Conservation (phyloP, 2,888 invertebrate genomes). For the Yponomeuta sedellus region DNA sequence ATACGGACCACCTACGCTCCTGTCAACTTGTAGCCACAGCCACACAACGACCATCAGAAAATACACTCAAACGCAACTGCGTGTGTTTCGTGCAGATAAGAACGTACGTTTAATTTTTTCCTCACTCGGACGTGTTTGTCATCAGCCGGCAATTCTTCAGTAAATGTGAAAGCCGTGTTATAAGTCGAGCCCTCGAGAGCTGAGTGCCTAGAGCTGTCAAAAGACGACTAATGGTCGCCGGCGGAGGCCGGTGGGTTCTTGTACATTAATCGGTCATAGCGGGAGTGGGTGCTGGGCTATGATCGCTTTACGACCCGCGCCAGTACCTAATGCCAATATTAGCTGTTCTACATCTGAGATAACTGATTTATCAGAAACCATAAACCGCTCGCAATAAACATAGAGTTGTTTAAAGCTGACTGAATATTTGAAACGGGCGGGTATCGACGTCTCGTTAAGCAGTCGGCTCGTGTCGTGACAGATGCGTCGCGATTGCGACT, state of each 20-base stretch:
- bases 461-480: constrained; percentile 29
- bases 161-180: not conserved
- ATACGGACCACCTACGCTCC: constrained; percentile 59
- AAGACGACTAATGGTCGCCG: constrained; percentile 15
- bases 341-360: constrained; percentile 18
- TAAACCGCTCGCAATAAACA: not conserved
- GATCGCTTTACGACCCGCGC: constrained; percentile 33
- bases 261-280: constrained; percentile 32
- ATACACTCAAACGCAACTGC: not conserved
- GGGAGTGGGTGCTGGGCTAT: constrained; percentile 31
- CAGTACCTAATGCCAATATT: constrained; percentile 24
- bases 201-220: constrained; percentile 14
- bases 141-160: not conserved
- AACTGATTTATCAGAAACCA: constrained; percentile 1
- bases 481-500: constrained; percentile 44
- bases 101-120: not conserved
- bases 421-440: not conserved
- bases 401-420: not conserved
- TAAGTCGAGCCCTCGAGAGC: constrained; percentile 8
- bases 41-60: not conserved
- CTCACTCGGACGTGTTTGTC: not conserved
- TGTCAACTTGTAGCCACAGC: not conserved
- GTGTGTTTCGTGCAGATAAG: not conserved
- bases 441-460: constrained; percentile 12
- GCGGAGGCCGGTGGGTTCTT: constrained; percentile 27